phyloP scores from a whole-genome alignment of 2,888 invertebrate genomes.

The Chesias legatella region DNA sequence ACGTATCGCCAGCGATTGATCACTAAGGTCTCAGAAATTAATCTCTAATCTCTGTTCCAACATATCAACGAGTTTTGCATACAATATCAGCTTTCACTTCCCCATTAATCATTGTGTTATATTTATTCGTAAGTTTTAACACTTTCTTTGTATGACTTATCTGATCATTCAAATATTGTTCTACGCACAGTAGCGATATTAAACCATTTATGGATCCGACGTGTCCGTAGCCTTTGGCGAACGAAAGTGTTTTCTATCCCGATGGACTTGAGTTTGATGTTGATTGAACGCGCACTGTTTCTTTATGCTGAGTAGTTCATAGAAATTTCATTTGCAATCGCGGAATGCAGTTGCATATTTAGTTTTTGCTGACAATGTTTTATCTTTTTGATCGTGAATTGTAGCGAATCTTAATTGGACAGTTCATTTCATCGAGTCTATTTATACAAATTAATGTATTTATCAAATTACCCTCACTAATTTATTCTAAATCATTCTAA shows the following conservation, averaged over 20 bases:
- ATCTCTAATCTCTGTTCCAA: slow-evolving; percentile 31
- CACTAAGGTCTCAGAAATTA: slow-evolving; percentile 26
- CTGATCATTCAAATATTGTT: slow-evolving; percentile 28
- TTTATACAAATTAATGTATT: background rate
- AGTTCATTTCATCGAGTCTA: background rate
- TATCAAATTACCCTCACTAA: no score
- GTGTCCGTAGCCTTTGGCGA: slow-evolving; percentile 20
- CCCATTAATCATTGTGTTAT: slow-evolving; percentile 37
- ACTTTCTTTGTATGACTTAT: slow-evolving; percentile 38
- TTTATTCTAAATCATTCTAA: no score
- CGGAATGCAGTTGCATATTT: slow-evolving; percentile 23
- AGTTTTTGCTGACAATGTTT: slow-evolving; percentile 16
- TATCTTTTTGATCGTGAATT: slow-evolving; percentile 14
- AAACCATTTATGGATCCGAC: slow-evolving; percentile 45
- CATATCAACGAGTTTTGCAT: slow-evolving; percentile 38
- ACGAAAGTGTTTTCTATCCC: slow-evolving; percentile 43
- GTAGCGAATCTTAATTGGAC: slow-evolving; percentile 8
- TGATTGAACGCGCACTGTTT: slow-evolving; percentile 16
- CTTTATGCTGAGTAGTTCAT: slow-evolving; percentile 21
- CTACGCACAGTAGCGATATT: slow-evolving; percentile 38
- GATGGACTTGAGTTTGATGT: slow-evolving; percentile 26
- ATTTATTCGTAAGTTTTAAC: slow-evolving; percentile 33
- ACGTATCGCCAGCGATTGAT: slow-evolving; percentile 9
- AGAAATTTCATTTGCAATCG: slow-evolving; percentile 39
- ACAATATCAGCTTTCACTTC: slow-evolving; percentile 44